phyloP scores from a whole-genome alignment of 2,113 vertebrate genomes.

The Lanius collurio region DNA sequence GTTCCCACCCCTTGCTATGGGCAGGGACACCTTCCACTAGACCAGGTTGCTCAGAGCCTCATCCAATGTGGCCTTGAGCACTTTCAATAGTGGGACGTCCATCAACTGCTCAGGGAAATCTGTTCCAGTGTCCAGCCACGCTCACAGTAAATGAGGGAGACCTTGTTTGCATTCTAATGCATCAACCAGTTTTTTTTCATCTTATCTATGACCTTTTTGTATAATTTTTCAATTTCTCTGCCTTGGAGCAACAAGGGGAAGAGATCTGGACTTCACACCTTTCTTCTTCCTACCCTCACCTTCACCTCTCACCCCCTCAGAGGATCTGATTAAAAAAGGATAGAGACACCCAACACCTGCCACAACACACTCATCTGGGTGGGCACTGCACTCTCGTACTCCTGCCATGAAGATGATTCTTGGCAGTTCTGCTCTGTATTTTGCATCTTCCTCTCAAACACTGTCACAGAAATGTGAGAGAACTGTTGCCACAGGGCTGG shows the following conservation, averaged over 20 bases:
- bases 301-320: background rate
- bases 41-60: background rate
- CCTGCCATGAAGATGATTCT: background rate
- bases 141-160: background rate
- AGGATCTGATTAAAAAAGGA: background rate
- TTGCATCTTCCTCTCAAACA: background rate
- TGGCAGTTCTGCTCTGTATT: background rate
- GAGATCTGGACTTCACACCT: background rate
- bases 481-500: accelerated
- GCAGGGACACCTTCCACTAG: background rate
- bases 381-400: background rate
- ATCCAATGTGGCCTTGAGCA: background rate
- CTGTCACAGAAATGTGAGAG: background rate
- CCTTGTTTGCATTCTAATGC: background rate
- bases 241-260: background rate
- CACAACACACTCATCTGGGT: accelerated
- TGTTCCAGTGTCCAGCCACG: accelerated
- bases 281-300: background rate
- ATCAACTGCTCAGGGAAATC: background rate
- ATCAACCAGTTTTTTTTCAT: background rate
- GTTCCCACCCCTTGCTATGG: background rate
- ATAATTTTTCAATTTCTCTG: background rate
- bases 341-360: background rate
- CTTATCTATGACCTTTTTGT: background rate
- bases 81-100: background rate